Percentiles rank a stretch among this genome's conserved stretches.
phyloP scores from a whole-genome alignment of 2,113 vertebrate species.

The Genyomyrus donnyi region DNA sequence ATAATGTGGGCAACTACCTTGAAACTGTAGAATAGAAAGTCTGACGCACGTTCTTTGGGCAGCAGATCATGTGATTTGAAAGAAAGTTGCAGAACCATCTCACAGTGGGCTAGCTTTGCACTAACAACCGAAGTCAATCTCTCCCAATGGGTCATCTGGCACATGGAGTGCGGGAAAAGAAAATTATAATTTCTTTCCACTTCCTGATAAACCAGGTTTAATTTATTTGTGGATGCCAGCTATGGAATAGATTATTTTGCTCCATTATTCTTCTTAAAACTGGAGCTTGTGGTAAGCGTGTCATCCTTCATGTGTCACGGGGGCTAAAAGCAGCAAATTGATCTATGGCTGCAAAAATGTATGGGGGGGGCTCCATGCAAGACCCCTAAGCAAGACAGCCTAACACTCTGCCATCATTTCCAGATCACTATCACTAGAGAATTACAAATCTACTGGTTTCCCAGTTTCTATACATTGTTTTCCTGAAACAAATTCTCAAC shows the following conservation, averaged over 20 bases:
- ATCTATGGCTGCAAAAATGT: background rate
- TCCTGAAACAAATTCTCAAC: background rate
- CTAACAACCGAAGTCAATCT: constrained; percentile 26
- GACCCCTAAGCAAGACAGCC: background rate
- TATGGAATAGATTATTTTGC: constrained; percentile 9
- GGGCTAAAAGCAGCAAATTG: background rate
- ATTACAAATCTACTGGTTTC: background rate
- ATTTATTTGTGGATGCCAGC: constrained; percentile 21
- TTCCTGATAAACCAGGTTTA: constrained; percentile 36
- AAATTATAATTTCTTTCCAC: constrained; percentile 38
- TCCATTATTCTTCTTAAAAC: constrained; percentile 10
- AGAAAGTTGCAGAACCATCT: constrained; percentile 47
- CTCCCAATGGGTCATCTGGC: constrained; percentile 31
- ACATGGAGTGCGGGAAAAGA: constrained; percentile 34
- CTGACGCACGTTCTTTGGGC: constrained; percentile 10
- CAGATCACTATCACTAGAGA: background rate
- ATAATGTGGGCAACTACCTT: constrained; percentile 1
- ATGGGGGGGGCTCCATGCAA: background rate
- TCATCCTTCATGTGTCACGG: background rate
- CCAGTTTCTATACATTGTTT: background rate
- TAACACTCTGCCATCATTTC: background rate
- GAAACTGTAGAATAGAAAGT: constrained; percentile 20
- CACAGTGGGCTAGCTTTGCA: constrained; percentile 21
- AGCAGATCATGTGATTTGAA: constrained; percentile 33
- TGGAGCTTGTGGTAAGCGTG: background rate